Conservation (phyloP, 2,113 vertebrate genomes). For the Equus przewalskii region DNA sequence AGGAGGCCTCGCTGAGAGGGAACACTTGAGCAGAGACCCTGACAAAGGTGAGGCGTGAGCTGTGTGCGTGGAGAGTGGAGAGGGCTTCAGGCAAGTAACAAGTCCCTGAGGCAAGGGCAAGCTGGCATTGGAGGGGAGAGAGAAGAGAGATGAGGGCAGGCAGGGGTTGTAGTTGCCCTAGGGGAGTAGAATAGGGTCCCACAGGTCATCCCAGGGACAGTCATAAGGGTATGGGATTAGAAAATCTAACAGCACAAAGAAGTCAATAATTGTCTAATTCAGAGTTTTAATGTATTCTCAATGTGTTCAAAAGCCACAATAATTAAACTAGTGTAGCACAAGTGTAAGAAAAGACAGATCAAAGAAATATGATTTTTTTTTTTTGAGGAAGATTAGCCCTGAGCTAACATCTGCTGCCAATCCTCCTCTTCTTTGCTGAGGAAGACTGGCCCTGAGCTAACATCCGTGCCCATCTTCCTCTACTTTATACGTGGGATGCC, state of each 20-base stretch:
- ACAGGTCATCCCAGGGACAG: neutral
- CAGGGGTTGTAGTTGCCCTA: neutral
- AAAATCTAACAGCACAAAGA: neutral
- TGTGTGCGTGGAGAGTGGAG: neutral
- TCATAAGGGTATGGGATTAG: neutral
- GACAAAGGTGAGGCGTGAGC: neutral
- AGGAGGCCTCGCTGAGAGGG: neutral
- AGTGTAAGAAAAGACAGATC: slow-evolving; percentile 37
- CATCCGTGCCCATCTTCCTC: no score
- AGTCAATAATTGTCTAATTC: slow-evolving; percentile 39
- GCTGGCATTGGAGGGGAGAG: neutral
- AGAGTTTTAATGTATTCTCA: neutral
- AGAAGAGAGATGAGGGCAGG: neutral
- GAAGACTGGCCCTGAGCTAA: no score
- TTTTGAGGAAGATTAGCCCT: no score
- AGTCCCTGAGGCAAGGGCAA: neutral
- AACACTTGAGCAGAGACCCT: neutral
- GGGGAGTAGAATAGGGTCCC: no score
- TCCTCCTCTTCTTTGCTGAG: no score
- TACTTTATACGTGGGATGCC: no score
- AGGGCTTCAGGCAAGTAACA: neutral
- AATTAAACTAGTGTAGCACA: slow-evolving; percentile 35
- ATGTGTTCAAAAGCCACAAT: neutral
- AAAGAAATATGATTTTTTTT: slow-evolving; percentile 27
- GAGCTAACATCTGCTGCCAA: no score